Evolutionary conservation across 2,113 vertebrate species (phyloP).

Genomic region (Hemichromis elongatus): DNA sequence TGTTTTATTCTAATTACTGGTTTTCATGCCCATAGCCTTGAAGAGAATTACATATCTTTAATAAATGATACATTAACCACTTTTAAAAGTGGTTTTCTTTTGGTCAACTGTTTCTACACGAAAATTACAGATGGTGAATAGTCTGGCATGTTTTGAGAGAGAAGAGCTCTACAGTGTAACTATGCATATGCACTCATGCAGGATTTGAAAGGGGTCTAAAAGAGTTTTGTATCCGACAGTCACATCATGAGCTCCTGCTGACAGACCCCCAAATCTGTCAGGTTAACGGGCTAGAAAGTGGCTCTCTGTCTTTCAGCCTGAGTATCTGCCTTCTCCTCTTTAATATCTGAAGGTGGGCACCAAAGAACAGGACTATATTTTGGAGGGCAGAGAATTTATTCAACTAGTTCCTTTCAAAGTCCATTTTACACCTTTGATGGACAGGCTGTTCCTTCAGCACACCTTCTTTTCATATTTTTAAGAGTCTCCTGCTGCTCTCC

Average conservation of each 20-base stretch:
- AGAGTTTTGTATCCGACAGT: not conserved
- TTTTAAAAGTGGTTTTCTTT: not conserved
- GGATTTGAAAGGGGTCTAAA: not conserved
- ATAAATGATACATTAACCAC: not conserved
- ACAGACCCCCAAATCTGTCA: not conserved
- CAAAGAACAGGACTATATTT: not conserved
- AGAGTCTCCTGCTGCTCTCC: not conserved
- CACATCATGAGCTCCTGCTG: not conserved
- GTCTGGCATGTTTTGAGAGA: not conserved
- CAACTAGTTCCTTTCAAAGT: not conserved
- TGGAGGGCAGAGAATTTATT: not conserved
- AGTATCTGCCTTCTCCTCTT: not conserved
- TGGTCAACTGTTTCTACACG: accelerated
- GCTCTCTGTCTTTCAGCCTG: not conserved
- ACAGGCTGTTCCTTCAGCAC: not conserved
- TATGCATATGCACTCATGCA: not conserved
- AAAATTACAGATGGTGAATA: not conserved
- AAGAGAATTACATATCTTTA: not conserved
- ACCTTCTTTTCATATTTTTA: not conserved
- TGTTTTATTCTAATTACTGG: not conserved
- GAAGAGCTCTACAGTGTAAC: not conserved
- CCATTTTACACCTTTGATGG: not conserved
- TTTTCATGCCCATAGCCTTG: not conserved
- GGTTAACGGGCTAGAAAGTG: not conserved
- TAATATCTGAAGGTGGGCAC: not conserved